These are phyloP conservation scores for Apis laboriosa DNA, from an alignment of 1,140 invertebrate genomes.

Conservation along the genomic window DNA sequence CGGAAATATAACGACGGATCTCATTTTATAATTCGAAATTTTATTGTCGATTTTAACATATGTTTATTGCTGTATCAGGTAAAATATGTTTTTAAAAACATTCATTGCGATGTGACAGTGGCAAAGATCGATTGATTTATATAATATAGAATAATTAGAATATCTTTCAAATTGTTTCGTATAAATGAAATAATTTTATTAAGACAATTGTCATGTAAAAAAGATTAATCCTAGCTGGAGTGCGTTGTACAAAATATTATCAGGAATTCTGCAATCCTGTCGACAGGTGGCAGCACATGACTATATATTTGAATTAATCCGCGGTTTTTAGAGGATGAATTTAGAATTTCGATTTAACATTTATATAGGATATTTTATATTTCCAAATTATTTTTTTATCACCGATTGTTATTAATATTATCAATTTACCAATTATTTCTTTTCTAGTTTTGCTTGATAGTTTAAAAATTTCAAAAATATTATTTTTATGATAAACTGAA, in stretches of 20 bases:
- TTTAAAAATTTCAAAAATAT: too few relatives aligned
- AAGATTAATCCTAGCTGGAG: background rate
- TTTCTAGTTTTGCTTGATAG: too few relatives aligned
- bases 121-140: background rate
- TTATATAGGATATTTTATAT: too few relatives aligned
- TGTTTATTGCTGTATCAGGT: too few relatives aligned
- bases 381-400: too few relatives aligned
- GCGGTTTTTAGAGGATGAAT: background rate
- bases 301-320: background rate
- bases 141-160: too few relatives aligned
- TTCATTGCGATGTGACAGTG: background rate
- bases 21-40: background rate
- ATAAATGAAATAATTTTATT: background rate
- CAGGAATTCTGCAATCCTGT: background rate
- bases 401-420: too few relatives aligned
- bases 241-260: background rate
- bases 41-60: background rate
- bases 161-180: background rate
- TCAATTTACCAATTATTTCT: too few relatives aligned
- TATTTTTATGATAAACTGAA: too few relatives aligned
- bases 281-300: constrained; percentile 39
- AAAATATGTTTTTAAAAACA: too few relatives aligned
- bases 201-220: background rate
- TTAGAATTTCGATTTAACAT: background rate
- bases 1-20: background rate